Conservation (phyloP, 2,888 invertebrate genomes). For the Helobdella robusta region DNA sequence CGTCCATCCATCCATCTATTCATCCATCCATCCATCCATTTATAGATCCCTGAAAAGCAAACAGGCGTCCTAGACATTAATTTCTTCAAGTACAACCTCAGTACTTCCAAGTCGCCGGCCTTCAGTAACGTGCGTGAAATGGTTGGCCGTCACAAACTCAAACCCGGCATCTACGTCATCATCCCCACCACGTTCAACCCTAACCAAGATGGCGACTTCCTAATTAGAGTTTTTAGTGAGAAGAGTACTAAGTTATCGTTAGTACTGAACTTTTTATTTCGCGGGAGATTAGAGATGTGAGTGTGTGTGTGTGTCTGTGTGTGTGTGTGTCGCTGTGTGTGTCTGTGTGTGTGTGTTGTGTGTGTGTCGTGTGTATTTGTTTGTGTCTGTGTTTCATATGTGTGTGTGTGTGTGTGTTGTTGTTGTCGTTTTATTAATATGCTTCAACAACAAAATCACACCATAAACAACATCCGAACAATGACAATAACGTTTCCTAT, state of each 20-base stretch:
- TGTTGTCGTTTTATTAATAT: no score
- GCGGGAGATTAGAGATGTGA: no score
- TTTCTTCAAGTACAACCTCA: constrained; percentile 90
- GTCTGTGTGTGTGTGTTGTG: no score
- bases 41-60: constrained; percentile 25
- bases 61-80: constrained; percentile 62
- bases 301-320: no score
- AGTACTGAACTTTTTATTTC: no score
- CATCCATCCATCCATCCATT: background rate
- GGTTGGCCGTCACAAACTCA: constrained; percentile 50
- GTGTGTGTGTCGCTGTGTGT: no score
- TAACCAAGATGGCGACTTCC: constrained; percentile 87
- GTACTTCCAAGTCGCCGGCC: constrained; percentile 76
- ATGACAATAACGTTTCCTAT: no score
- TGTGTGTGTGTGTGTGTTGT: no score
- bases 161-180: constrained; percentile 84
- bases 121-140: constrained; percentile 75
- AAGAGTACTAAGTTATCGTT: constrained; percentile 28
- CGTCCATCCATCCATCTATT: background rate
- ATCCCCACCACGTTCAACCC: constrained; percentile 93
- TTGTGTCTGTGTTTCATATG: no score
- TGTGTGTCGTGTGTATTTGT: no score
- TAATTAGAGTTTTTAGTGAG: constrained; percentile 86
- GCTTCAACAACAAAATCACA: no score
- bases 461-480: no score